Evolutionary conservation across 1,140 invertebrate genomes (phyloP).

Genomic region (Tyrophagus putrescentiae): DNA sequence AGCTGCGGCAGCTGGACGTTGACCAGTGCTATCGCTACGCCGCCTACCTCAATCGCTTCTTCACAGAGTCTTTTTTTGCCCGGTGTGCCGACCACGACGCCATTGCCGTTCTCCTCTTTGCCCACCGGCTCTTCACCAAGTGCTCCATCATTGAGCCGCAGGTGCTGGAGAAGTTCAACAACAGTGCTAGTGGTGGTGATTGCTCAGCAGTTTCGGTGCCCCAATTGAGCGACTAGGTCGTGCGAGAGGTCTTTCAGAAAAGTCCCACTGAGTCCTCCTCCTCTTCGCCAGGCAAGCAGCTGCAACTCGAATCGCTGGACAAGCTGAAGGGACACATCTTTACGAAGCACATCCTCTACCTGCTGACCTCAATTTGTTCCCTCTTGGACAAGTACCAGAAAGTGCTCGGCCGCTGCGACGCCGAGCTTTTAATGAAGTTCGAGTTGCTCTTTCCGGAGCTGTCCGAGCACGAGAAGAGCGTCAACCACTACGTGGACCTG

Average conservation of each 20-base stretch:
- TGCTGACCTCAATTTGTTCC: no score
- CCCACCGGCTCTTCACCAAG: constrained; percentile 79
- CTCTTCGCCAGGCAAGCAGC: constrained; percentile 53
- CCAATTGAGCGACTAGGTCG: no score
- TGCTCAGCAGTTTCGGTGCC: no score
- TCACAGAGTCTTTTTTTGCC: constrained; percentile 83
- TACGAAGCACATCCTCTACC: constrained; percentile 58
- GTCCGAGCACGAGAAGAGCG: constrained; percentile 66
- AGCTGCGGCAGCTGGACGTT: constrained; percentile 73
- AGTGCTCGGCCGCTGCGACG: constrained; percentile 41
- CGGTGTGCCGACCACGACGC: constrained; percentile 91
- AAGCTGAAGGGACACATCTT: constrained; percentile 75
- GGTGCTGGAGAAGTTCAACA: constrained; percentile 62
- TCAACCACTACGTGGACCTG: constrained; percentile 78
- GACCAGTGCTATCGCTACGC: constrained; percentile 72
- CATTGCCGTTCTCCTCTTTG: constrained; percentile 64
- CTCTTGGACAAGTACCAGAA: constrained; percentile 33
- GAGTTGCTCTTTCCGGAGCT: constrained; percentile 76
- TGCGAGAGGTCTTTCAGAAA: no score
- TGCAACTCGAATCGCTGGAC: constrained; percentile 64
- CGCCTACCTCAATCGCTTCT: constrained; percentile 68
- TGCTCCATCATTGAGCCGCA: constrained; percentile 75
- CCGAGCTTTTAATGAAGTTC: constrained; percentile 67
- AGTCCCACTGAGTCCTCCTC: no score
- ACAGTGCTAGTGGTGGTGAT: no score